Base-by-base conservation (phyloP, 2,797 vertebrate species). In the Protosalanx chinensis region DNA sequence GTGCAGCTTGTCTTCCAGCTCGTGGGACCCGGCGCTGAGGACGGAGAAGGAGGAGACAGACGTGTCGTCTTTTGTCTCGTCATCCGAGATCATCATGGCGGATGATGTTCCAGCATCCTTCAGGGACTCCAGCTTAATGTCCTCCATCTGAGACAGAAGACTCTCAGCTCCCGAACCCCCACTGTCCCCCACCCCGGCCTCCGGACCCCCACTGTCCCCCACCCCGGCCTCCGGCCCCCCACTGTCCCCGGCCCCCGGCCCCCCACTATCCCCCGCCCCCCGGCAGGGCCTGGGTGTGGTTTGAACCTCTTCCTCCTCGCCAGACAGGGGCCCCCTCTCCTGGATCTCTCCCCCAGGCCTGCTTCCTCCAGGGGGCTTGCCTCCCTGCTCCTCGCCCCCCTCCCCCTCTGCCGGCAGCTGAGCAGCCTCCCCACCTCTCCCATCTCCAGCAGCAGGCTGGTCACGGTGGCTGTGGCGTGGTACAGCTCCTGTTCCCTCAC, bases 31-130 rank as follows among this genome's bases (percentile, higher is more conserved):
- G 0, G 96, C 91, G 0, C 97, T 99, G 76, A 99, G 94, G 79
- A 99, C 96, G 0, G 97, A 99, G 91, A 98, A 99, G 0, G 97
- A 98, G 0, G 97, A 99, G 94, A 98, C 93, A 0, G 97, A 99
- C 0, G 96, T 96, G 85, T 99, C 97, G 0, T 98, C 97, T 86
- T 97, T 98, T 12, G 96, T 96, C 71, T 98, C 97, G 0, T 98
- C 97, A 0, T 98, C 97, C 0, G 97, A 98, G 78, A 95, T 95
- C 0, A 98, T 92, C 95, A 98, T 98, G 87, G 96, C 92, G 0
- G 95, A 97, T 4, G 94, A 94, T 1, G 92, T 92, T 51, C 92
- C 95, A 0, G 90, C 90, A 87, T 96, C 96, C 87, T 95, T 95
- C 41, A 94, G 96, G 0, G 96, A 98, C 0, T 98, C 97, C 35